phyloP scores from a whole-genome alignment of 2,797 vertebrate species.

The Picus viridis region DNA sequence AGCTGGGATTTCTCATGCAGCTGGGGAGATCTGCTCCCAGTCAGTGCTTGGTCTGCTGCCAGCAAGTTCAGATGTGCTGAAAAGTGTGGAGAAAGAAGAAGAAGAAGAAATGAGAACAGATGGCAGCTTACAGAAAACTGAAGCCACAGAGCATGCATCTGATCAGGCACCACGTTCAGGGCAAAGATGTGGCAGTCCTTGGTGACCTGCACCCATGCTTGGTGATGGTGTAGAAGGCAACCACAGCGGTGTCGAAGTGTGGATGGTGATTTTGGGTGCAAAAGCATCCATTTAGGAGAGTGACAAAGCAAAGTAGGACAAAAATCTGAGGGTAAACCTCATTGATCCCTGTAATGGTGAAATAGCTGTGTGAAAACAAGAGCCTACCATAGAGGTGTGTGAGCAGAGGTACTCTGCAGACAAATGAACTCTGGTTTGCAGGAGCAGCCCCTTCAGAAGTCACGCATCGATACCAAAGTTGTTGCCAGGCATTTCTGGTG shows the following conservation, averaged over 20 bases:
- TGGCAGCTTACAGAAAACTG: conserved; percentile 58
- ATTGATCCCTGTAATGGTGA: neutral
- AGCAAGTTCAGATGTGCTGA: conserved; percentile 25
- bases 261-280: neutral
- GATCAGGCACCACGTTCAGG: conserved; percentile 19
- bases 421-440: neutral
- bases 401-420: neutral
- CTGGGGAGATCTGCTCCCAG: conserved; percentile 32
- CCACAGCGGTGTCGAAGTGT: neutral
- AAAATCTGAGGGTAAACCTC: neutral
- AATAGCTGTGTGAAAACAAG: neutral
- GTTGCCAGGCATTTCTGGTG: neutral
- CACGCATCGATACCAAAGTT: fast-evolving
- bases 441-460: neutral
- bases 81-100: conserved; percentile 16
- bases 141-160: conserved; percentile 47
- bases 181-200: neutral
- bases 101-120: conserved; percentile 54
- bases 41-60: conserved; percentile 59
- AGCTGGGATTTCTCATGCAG: conserved; percentile 16
- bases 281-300: neutral
- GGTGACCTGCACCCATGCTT: neutral
- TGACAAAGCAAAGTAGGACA: neutral
- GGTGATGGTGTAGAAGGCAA: neutral
- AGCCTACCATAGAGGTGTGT: too few relatives aligned